Evolutionary conservation across 2,888 invertebrate species (phyloP), one percentile per base, ranked within the genome.

Genomic region (Agonopterix arenella): DNA sequence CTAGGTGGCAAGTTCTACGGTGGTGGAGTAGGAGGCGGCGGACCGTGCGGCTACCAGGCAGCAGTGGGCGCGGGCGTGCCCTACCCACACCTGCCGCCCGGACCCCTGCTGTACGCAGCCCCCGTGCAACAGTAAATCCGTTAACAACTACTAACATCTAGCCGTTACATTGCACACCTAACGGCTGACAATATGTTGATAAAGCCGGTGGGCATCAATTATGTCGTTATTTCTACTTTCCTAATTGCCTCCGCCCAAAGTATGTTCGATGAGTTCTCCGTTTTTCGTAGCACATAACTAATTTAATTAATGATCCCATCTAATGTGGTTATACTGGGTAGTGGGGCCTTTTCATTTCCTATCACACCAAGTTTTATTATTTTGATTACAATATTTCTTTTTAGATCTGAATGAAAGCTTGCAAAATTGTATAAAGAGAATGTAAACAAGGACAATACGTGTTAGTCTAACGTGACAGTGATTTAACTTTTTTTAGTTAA

Each of bases 1-100:
- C 5, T 90, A 82, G 92, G 93, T 70, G 93, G 93, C 76, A 94
- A 94, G 76, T 94, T 93, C 90, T 94, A 94, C 88, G 94, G 94
- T 63, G 92, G 92, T 11, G 92, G 91, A 57, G 93, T 90, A 65
- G 92, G 77, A 61, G 91, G 82, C 51, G 88, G 79, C 42, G 89
- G 85, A 1, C 90, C 90, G 1, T 93, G 93, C 71, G 92, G 92
- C 49, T 93, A 94, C 76, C 93, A 93, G 76, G 92, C 93, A 49
- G 91, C 93, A 4, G 88, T 93, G 82, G 86, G 91, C 85, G 74
- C 90, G 75, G 66, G 84, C 51, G 86, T 88, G 46, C 91, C 93
- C 10, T 91, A 93, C 73, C 91, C 92, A 8, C 93, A 93, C 76
- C 65, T 91, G 76, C 76, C 93, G 66, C 81, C 92, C 76, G 70